These are phyloP conservation scores for Myxocyprinus asiaticus DNA, from an alignment of 2,113 vertebrate species.

Conservation along the genomic window DNA sequence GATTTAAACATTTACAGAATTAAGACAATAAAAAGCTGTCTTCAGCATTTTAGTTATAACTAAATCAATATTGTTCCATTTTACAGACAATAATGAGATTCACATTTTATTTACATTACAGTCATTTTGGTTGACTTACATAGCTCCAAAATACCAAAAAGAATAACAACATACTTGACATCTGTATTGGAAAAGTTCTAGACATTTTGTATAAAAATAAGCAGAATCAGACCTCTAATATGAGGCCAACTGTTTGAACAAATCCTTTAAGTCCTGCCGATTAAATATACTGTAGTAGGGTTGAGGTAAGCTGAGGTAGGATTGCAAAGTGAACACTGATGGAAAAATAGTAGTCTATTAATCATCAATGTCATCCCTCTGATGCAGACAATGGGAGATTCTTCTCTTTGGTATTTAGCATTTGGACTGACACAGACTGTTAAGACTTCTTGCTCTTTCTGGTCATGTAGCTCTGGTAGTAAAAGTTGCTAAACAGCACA, in stretches of 20 bases:
- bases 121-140: neutral
- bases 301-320: no score
- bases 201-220: no score
- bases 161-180: neutral
- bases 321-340: neutral
- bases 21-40: neutral
- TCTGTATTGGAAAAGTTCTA: neutral
- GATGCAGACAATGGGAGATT: neutral
- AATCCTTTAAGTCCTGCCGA: no score
- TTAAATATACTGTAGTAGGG: no score
- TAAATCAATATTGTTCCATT: neutral
- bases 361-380: no score
- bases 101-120: slow-evolving; percentile 4
- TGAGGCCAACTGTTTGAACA: no score
- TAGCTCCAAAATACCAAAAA: neutral
- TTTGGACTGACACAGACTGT: neutral
- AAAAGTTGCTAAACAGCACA: slow-evolving; percentile 76
- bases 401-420: neutral
- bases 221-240: no score
- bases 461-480: slow-evolving; percentile 66
- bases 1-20: neutral
- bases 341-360: neutral
- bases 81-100: neutral
- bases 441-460: slow-evolving; percentile 68
- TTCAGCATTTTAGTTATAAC: neutral